Evolutionary conservation across 2,888 invertebrate species (phyloP).

Genomic region (Galerucella pusilla): DNA sequence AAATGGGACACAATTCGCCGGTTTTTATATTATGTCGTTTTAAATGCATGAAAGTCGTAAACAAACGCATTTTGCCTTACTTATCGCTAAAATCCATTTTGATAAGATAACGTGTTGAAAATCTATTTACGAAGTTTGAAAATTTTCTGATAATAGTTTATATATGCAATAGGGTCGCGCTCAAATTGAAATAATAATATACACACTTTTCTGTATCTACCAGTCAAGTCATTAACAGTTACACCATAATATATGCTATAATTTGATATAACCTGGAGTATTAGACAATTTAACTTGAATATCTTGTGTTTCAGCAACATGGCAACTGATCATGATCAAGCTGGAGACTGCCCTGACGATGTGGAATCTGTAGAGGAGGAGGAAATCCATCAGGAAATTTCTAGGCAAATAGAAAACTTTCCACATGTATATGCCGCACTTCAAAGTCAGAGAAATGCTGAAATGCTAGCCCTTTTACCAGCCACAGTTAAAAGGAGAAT

Average conservation of each 20-base stretch:
- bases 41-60: too few species aligned
- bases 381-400: constrained; percentile 64
- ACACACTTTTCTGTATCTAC: too few species aligned
- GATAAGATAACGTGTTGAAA: not conserved
- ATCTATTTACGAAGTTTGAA: not conserved
- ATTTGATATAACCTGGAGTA: not conserved
- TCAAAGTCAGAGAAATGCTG: constrained; percentile 70
- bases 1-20: too few species aligned
- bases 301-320: constrained; percentile 62
- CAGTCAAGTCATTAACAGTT: too few species aligned
- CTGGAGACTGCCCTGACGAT: constrained; percentile 74
- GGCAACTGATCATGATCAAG: constrained; percentile 73
- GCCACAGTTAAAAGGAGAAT: constrained; percentile 83
- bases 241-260: not conserved
- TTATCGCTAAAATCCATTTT: not conserved
- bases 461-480: constrained; percentile 74
- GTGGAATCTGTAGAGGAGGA: constrained; percentile 75
- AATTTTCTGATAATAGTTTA: not conserved
- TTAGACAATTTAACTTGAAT: not conserved
- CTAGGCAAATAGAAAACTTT: constrained; percentile 61
- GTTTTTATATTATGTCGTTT: too few species aligned
- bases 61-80: not conserved
- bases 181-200: too few species aligned
- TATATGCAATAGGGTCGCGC: too few species aligned
- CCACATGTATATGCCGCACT: constrained; percentile 72